A percentile compares a stretch with the other conserved stretches of the same genome.
phyloP scores from a whole-genome alignment of 2,797 vertebrate genomes.

The Podarcis lilfordi region DNA sequence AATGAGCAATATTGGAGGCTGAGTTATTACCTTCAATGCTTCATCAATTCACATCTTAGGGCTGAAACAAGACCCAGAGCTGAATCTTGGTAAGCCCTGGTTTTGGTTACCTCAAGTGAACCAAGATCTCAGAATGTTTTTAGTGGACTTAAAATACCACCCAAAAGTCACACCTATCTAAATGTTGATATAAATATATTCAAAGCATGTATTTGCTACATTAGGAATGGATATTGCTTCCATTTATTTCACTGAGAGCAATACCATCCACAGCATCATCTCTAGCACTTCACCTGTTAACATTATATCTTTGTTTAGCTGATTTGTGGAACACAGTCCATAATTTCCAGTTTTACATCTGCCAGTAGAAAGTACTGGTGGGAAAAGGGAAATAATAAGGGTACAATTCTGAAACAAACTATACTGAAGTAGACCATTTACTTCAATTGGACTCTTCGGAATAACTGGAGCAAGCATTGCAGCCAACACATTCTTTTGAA shows the following conservation, averaged over 20 bases:
- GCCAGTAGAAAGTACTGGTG: background rate
- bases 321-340: background rate
- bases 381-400: background rate
- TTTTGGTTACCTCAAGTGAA: background rate
- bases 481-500: slow-evolving; percentile 1
- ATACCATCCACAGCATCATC: background rate
- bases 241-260: slow-evolving; percentile 4
- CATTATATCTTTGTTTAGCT: background rate
- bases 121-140: background rate
- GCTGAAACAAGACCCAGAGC: background rate
- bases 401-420: slow-evolving; percentile 7
- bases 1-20: background rate
- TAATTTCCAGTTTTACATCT: background rate
- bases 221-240: slow-evolving; percentile 3
- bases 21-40: background rate
- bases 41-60: background rate
- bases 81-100: background rate
- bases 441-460: slow-evolving; percentile 9
- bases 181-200: background rate
- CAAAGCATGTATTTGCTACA: background rate
- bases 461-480: background rate
- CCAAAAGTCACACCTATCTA: background rate
- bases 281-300: background rate
- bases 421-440: slow-evolving; percentile 1
- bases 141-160: background rate